phyloP scores from a whole-genome alignment of 2,797 vertebrate species.

The Gallinago nigripennis region DNA sequence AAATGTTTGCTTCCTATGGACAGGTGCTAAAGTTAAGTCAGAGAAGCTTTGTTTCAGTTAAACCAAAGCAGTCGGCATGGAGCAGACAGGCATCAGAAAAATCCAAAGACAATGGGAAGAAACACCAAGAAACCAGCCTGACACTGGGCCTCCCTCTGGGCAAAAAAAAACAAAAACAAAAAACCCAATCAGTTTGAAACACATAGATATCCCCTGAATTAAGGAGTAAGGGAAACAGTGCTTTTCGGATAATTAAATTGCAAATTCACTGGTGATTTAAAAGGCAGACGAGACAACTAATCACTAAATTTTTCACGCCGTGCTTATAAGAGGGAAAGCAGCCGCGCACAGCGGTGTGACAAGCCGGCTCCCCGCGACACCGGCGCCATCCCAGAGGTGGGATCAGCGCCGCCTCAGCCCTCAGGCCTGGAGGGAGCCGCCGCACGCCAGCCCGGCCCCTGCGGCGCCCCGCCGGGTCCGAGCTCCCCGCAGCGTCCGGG shows the following conservation, averaged over 20 bases:
- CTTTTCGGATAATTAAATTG: accelerated
- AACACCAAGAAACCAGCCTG: neutral
- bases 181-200: neutral
- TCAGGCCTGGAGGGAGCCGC: too few relatives aligned
- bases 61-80: too few relatives aligned
- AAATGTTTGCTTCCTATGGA: neutral
- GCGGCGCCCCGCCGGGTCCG: too few relatives aligned
- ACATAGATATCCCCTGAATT: neutral
- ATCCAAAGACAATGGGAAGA: neutral
- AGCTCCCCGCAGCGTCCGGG: neutral
- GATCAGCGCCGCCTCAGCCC: neutral
- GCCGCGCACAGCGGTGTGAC: neutral
- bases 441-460: neutral
- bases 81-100: neutral
- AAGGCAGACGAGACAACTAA: neutral
- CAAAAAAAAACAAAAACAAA: too few relatives aligned
- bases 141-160: neutral
- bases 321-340: neutral
- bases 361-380: accelerated
- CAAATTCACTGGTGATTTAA: accelerated
- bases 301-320: accelerated
- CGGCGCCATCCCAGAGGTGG: neutral
- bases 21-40: neutral
- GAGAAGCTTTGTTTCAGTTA: neutral
- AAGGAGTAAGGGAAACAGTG: neutral